Evolutionary conservation across 2,113 vertebrate species (phyloP).

Genomic region (Thermophis baileyi): DNA sequence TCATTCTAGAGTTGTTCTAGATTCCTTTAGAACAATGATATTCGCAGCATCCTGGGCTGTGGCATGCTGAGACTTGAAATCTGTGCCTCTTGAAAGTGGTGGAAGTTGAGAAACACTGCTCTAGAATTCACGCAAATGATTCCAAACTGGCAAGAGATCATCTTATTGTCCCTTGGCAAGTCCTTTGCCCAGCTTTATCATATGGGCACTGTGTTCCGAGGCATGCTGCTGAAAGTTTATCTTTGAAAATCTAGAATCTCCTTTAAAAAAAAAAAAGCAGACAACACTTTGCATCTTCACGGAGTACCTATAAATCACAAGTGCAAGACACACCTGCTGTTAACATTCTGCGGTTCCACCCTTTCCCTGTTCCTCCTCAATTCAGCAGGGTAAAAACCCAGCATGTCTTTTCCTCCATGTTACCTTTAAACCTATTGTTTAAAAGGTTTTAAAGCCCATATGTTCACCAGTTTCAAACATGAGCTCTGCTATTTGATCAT

Average conservation of each 20-base stretch:
- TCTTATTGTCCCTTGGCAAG: not conserved
- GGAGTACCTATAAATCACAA: not conserved
- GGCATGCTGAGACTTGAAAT: not conserved
- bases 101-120: not conserved
- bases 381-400: not conserved
- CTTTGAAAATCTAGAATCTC: not conserved
- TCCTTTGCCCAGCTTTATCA: not conserved
- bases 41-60: not conserved
- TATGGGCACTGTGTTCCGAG: not conserved
- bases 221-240: not conserved
- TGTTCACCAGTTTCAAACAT: not conserved
- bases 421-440: not conserved
- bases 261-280: not conserved
- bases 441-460: not conserved
- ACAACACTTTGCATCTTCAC: not conserved
- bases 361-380: not conserved
- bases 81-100: not conserved
- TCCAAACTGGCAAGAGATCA: no score
- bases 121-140: not conserved
- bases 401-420: not conserved
- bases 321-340: not conserved
- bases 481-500: not conserved
- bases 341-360: not conserved
- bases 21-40: not conserved
- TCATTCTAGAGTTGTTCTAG: not conserved